Conservation (phyloP, 1,140 invertebrate species). For the Lithobius niger region DNA sequence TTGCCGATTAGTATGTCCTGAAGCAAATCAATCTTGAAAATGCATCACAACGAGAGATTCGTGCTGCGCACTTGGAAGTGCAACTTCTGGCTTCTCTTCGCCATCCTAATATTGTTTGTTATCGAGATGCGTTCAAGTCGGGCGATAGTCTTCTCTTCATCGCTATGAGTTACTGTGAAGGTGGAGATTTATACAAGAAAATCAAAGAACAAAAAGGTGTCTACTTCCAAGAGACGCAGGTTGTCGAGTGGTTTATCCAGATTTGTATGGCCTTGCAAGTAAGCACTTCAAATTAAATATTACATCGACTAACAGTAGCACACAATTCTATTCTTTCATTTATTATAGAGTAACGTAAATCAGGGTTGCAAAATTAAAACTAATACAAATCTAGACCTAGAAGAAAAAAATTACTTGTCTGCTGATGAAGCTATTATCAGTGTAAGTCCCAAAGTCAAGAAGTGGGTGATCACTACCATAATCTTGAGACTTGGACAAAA, state of each 20-base stretch:
- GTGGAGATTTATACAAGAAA: conserved; percentile 37
- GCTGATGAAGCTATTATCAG: too few relatives aligned
- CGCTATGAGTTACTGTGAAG: conserved; percentile 41
- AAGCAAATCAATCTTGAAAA: conserved; percentile 37
- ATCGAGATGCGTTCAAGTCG: conserved; percentile 38
- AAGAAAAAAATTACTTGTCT: not conserved
- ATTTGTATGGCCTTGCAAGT: conserved; percentile 40
- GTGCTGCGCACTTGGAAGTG: conserved; percentile 36
- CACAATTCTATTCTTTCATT: too few relatives aligned
- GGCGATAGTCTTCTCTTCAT: conserved; percentile 35
- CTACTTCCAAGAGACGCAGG: conserved; percentile 32
- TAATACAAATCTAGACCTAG: too few relatives aligned
- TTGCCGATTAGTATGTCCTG: conserved; percentile 33
- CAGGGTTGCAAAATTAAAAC: too few relatives aligned
- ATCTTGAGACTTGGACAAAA: too few relatives aligned
- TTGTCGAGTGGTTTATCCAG: conserved; percentile 43
- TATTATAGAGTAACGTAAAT: too few relatives aligned
- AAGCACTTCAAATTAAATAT: conserved; percentile 9
- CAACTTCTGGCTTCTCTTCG: conserved; percentile 37
- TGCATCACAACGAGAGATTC: conserved; percentile 31
- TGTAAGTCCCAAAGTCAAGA: too few relatives aligned
- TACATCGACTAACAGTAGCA: too few relatives aligned
- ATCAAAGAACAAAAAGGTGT: conserved; percentile 35
- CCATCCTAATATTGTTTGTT: conserved; percentile 41
- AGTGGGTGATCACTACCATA: too few relatives aligned